A percentile compares a stretch with the other conserved stretches of the same genome.
These are phyloP conservation scores for mouse (Mus musculus) DNA, from an alignment of 2,113 vertebrate species.

Conservation along the genomic window GRCm39 chr8:62277001-62277500, in stretches of 20 bases:
- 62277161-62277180: slow-evolving; percentile 47
- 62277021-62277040: neutral
- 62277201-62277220: neutral
- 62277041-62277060: neutral
- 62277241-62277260: neutral
- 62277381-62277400: neutral
- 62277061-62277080: neutral
- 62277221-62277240: slow-evolving; percentile 37
- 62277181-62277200: slow-evolving; percentile 22
- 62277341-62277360: neutral
- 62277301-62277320: neutral
- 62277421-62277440: neutral
- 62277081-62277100: neutral
- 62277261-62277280: neutral
- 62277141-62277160: slow-evolving; percentile 21
- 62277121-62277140: neutral
- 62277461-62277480: neutral
- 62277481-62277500: slow-evolving; percentile 17
- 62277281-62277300: slow-evolving; percentile 12
- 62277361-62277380: neutral
- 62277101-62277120: neutral
- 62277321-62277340: slow-evolving; percentile 33
- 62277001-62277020: neutral
- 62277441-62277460: neutral
- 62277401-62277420: neutral